phyloP scores from a whole-genome alignment of 1,140 invertebrate genomes.

The Leucophenga varia region DNA sequence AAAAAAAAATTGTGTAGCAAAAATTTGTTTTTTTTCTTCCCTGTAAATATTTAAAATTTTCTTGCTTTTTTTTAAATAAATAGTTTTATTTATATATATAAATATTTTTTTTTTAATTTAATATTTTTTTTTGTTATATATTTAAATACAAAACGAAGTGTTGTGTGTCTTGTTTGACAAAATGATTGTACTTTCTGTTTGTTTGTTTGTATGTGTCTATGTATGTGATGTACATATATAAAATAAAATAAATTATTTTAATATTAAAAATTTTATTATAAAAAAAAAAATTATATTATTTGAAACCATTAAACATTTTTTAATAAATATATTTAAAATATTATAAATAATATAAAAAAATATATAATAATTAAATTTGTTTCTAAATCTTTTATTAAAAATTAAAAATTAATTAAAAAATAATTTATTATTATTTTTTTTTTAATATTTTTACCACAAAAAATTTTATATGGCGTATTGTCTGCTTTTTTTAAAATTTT shows the following conservation, averaged over 20 bases:
- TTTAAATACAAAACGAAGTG: too few relatives aligned
- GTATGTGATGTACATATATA: too few relatives aligned
- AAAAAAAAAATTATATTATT: slow-evolving; percentile 25
- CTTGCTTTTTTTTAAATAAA: slow-evolving; percentile 5
- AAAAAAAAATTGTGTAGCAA: too few relatives aligned
- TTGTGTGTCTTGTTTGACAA: slow-evolving; percentile 44
- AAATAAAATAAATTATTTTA: slow-evolving; percentile 38
- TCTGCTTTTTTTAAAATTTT: slow-evolving; percentile 13
- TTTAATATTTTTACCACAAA: too few relatives aligned
- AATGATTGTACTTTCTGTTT: slow-evolving; percentile 51
- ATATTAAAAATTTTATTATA: slow-evolving; percentile 25
- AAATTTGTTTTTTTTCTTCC: slow-evolving; percentile 27
- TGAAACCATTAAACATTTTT: slow-evolving; percentile 51
- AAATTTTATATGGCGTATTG: too few relatives aligned
- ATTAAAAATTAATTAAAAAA: too few relatives aligned
- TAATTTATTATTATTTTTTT: slow-evolving; percentile 22
- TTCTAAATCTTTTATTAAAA: slow-evolving; percentile 38
- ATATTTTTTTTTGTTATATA: slow-evolving; percentile 6
- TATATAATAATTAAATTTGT: slow-evolving; percentile 17
- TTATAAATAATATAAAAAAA: slow-evolving; percentile 10
- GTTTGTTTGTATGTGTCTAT: slow-evolving; percentile 41
- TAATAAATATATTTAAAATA: slow-evolving; percentile 19
- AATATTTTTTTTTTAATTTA: slow-evolving; percentile 2
- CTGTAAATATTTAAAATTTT: slow-evolving; percentile 32
- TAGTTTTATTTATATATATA: slow-evolving; percentile 4